These are phyloP conservation scores for Camponotus vicinus DNA, from an alignment of 1,140 invertebrate species.

Conservation along the genomic window DNA sequence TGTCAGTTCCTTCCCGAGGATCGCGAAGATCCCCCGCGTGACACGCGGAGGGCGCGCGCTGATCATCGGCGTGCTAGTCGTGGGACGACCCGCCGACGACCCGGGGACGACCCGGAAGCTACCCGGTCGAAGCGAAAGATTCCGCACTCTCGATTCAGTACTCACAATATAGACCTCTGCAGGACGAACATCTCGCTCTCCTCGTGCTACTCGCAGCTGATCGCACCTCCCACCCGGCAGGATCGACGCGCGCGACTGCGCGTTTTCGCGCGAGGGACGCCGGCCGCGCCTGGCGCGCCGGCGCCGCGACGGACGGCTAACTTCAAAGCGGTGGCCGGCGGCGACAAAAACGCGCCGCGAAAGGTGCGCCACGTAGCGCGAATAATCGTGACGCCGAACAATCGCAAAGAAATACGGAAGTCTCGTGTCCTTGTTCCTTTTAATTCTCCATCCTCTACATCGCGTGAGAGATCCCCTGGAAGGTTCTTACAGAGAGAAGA, in stretches of 20 bases:
- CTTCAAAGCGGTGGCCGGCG: background rate
- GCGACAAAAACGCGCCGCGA: too few relatives aligned
- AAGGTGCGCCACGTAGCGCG: too few relatives aligned
- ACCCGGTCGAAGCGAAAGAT: constrained; percentile 14
- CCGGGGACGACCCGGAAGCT: too few relatives aligned
- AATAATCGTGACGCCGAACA: too few relatives aligned
- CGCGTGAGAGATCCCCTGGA: too few relatives aligned
- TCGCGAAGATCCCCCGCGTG: background rate
- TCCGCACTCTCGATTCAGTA: constrained; percentile 64
- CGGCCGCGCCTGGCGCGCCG: background rate
- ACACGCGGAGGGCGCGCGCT: background rate
- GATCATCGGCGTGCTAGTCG: too few relatives aligned
- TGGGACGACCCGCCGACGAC: too few relatives aligned
- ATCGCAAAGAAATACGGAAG: too few relatives aligned
- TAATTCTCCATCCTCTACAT: too few relatives aligned
- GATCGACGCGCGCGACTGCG: constrained; percentile 81
- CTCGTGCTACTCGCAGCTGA: constrained; percentile 81
- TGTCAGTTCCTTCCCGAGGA: too few relatives aligned
- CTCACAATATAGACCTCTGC: constrained; percentile 83
- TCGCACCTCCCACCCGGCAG: constrained; percentile 78
- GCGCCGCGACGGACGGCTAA: background rate
- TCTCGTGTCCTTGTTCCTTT: too few relatives aligned
- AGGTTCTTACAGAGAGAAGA: too few relatives aligned
- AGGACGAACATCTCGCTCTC: constrained; percentile 82
- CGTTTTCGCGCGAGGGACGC: constrained; percentile 62